Evolutionary conservation across 30 jellyfish, hydroid and myxozoan species (phyloP), one percentile per base, ranked within the genome.

Genomic region (Turritopsis dohrnii): DNA sequence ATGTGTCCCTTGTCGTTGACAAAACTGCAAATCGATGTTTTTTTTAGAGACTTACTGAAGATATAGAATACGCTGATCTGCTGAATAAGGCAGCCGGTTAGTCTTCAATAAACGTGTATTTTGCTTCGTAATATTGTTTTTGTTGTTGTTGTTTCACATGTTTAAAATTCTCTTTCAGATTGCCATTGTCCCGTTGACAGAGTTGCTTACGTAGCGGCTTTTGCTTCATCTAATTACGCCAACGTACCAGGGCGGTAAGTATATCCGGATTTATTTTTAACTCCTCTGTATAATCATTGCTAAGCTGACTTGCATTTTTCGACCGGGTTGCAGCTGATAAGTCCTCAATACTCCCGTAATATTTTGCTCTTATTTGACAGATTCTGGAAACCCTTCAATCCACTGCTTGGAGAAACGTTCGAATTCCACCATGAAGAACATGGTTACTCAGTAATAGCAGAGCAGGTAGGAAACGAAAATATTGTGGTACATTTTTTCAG

Each of bases 181-280:
- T 92, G 97, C 52, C 83, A 71, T 71, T 71, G 89, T 25, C 74
- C 95, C 17, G 75, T 87, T 8, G 97, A 92, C 29, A 69, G 97
- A 29, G 52, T 92, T 77, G 95, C 95, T 0, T 92, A 87, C 71
- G 95, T 92, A 9, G 96, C 97, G 0, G 97, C 97, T 13, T 92
- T 92, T 81, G 97, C 97, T 1, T 87, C 96, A 29, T 92, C 97
- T 0, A 91, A 82, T n/a, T 92, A 87, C 26, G 97, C 97, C 21
- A 92, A 87, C 79, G 97, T 92, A 0, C 97, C 97, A 0, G 97
- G 97, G 80, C 88, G 97, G 97, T 92, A 30, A 76, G 84, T 52
- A 7, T 53, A 81, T 19, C 29, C 41, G 0, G 0, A 24, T 1
- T 3, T 0, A 13, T 21, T n/a, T 18, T 25, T 72, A 18, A 0